Percentiles rank a stretch among this genome's conserved stretches.
Evolutionary conservation across 2,113 vertebrate species (phyloP).

Genomic region (Anguilla japonica): DNA sequence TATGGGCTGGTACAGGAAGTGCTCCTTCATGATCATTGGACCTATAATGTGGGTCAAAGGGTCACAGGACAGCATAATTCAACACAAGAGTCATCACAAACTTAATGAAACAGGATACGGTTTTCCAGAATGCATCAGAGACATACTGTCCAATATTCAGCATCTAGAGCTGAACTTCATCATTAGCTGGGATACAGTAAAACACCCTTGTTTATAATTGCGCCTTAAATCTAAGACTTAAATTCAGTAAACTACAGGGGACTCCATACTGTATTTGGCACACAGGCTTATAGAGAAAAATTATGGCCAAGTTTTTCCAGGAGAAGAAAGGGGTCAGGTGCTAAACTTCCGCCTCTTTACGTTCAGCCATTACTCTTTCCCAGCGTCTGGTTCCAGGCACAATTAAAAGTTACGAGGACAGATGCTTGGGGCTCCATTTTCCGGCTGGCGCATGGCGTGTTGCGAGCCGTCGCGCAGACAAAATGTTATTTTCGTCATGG

Average conservation of each 20-base stretch:
- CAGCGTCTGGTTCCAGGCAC: background rate
- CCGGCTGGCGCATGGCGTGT: too few species aligned
- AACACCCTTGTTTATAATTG: background rate
- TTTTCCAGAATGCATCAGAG: background rate
- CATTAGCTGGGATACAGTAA: background rate
- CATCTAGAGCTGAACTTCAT: background rate
- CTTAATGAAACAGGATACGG: too few species aligned
- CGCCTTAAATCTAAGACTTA: background rate
- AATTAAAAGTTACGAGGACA: background rate
- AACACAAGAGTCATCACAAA: too few species aligned
- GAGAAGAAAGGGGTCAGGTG: constrained; percentile 28
- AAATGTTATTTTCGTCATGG: too few species aligned
- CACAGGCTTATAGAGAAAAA: constrained; percentile 16
- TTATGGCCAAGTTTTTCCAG: background rate
- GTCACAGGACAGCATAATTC: too few species aligned
- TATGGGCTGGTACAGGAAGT: background rate
- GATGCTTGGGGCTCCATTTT: background rate
- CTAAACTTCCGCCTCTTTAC: constrained; percentile 7
- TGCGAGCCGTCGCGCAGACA: too few species aligned
- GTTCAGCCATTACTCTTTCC: constrained; percentile 7
- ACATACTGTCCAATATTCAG: background rate
- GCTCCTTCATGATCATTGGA: background rate
- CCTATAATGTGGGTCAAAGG: background rate
- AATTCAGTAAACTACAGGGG: background rate
- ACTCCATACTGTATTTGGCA: background rate